Conservation (phyloP, 1,140 invertebrate genomes). For the Ceratina japonica region DNA sequence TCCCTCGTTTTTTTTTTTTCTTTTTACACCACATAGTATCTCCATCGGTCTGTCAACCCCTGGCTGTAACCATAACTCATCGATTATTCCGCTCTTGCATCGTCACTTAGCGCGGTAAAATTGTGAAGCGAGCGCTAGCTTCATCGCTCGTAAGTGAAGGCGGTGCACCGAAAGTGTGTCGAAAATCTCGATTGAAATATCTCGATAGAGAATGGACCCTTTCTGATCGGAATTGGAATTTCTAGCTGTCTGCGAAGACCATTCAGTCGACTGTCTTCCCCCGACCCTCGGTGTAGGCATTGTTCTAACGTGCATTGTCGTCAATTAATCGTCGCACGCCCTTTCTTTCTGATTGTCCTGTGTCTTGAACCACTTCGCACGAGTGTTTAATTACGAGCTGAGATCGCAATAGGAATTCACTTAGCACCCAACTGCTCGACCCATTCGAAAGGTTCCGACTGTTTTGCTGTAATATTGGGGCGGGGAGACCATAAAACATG, state of each 20-base stretch:
- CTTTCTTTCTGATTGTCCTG: background rate
- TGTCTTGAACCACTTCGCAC: background rate
- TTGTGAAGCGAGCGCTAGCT: conserved; percentile 48
- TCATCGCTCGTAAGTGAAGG: conserved; percentile 45
- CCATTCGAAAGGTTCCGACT: background rate
- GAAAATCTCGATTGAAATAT: conserved; percentile 59
- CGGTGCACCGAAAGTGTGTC: conserved; percentile 24
- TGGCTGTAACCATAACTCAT: background rate
- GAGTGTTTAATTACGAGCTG: conserved; percentile 45
- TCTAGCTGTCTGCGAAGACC: conserved; percentile 38
- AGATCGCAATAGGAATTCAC: conserved; percentile 57
- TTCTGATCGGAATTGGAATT: conserved; percentile 56
- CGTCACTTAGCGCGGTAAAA: conserved; percentile 41
- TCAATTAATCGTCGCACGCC: conserved; percentile 56
- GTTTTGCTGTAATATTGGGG: too few relatives aligned
- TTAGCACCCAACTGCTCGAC: conserved; percentile 33
- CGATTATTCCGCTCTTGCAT: conserved; percentile 2
- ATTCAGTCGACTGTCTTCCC: conserved; percentile 28
- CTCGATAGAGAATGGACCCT: conserved; percentile 53
- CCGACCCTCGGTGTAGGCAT: conserved; percentile 41
- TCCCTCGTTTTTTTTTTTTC: background rate
- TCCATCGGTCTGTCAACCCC: too few relatives aligned
- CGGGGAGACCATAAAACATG: too few relatives aligned
- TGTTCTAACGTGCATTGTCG: conserved; percentile 60
- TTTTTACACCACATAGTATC: too few relatives aligned